Percentiles rank a stretch among this genome's conserved stretches.
These are phyloP conservation scores for Globicephala melas DNA, from an alignment of 2,113 vertebrate genomes.

Conservation along the genomic window DNA sequence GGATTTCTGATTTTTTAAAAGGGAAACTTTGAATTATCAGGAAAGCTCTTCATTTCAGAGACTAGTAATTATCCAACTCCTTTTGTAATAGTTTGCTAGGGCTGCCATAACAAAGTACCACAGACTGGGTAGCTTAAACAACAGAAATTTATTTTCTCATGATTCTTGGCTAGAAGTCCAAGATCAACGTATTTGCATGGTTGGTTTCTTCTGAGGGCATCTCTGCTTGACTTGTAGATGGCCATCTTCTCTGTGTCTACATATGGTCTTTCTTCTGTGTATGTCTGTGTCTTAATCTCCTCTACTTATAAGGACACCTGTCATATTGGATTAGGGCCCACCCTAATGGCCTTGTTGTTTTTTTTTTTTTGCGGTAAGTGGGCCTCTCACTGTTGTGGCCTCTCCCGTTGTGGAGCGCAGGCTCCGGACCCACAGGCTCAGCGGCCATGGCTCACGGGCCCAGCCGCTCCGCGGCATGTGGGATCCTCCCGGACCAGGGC, in stretches of 20 bases:
- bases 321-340: not conserved
- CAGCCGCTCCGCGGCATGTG: no score
- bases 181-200: not conserved
- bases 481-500: no score
- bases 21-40: not conserved
- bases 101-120: not conserved
- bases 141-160: not conserved
- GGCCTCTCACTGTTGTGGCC: no score
- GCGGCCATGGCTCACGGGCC: no score
- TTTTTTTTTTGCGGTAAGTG: no score
- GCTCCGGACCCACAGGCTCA: no score
- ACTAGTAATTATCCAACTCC: not conserved
- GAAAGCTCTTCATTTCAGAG: not conserved
- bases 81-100: not conserved
- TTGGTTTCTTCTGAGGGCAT: not conserved
- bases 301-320: not conserved
- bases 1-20: conserved; percentile 15
- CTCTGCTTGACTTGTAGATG: not conserved
- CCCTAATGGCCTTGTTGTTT: not conserved
- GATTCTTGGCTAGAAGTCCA: not conserved
- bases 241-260: not conserved
- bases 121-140: not conserved
- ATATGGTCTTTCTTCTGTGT: not conserved
- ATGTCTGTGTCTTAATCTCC: not conserved
- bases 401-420: no score